Conservation (phyloP, 1,140 invertebrate species). For the Bradysia coprophila region DNA sequence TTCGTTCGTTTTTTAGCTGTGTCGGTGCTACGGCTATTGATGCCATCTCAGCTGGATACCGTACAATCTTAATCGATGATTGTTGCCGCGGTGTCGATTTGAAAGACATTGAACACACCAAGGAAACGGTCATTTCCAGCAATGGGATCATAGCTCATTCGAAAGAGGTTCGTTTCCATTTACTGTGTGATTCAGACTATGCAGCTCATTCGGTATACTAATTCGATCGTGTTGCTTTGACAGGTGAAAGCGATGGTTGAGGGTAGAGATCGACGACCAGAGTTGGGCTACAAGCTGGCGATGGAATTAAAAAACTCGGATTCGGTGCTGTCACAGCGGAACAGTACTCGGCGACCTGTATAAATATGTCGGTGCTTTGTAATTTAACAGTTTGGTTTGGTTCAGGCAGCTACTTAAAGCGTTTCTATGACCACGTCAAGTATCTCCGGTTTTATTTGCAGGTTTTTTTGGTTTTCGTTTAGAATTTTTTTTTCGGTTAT, state of each 20-base stretch:
- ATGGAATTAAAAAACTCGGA: constrained; percentile 53
- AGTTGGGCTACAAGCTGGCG: constrained; percentile 71
- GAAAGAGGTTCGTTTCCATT: constrained; percentile 24
- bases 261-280: constrained; percentile 64
- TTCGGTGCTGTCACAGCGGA: constrained; percentile 19
- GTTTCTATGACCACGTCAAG: too few species aligned
- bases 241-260: constrained; percentile 69
- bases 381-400: too few species aligned
- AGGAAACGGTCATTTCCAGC: constrained; percentile 47
- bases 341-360: background rate
- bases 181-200: too few species aligned
- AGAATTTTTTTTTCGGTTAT: too few species aligned
- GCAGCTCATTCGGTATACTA: too few species aligned
- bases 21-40: constrained; percentile 70
- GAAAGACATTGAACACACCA: constrained; percentile 65
- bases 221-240: too few species aligned
- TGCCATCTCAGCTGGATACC: constrained; percentile 71
- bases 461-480: too few species aligned
- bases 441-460: too few species aligned
- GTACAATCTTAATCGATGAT: constrained; percentile 80
- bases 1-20: background rate
- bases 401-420: too few species aligned
- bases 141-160: constrained; percentile 67
- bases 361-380: too few species aligned
- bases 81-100: constrained; percentile 74